These are phyloP conservation scores for Dasysyrphus albostriatus DNA, from an alignment of 2,888 invertebrate genomes.

Conservation along the genomic window DNA sequence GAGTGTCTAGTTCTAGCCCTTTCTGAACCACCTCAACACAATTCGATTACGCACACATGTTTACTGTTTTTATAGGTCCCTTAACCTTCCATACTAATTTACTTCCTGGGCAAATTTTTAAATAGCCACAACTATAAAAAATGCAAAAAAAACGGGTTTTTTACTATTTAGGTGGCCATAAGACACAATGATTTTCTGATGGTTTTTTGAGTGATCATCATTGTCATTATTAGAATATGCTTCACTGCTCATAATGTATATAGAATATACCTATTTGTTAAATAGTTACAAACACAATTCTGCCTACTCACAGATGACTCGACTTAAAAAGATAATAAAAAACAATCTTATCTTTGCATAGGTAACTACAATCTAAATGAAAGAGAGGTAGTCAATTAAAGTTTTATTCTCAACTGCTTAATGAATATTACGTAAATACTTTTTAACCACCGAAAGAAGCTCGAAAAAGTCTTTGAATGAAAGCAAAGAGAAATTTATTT, in stretches of 20 bases:
- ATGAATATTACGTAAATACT: slow-evolving; percentile 13
- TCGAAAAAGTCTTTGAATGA: not conserved
- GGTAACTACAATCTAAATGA: not conserved
- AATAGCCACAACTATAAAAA: too few species aligned
- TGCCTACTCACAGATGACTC: not conserved
- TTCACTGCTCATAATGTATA: not conserved
- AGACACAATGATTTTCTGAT: not conserved
- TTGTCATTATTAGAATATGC: not conserved
- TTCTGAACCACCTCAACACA: not conserved
- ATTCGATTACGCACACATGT: not conserved
- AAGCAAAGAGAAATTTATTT: slow-evolving; percentile 8
- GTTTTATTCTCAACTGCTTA: not conserved
- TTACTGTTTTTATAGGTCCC: not conserved
- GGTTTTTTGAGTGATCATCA: not conserved
- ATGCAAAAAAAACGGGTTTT: not conserved
- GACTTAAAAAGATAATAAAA: not conserved
- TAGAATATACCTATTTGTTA: too few species aligned
- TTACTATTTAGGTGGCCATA: not conserved
- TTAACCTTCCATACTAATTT: not conserved
- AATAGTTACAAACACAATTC: not conserved
- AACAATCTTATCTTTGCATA: slow-evolving; percentile 1
- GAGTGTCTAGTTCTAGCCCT: too few species aligned
- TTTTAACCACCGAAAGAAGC: not conserved
- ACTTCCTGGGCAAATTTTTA: too few species aligned
- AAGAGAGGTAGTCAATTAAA: not conserved